These are phyloP conservation scores for Alaudala cheleensis DNA, from an alignment of 2,113 vertebrate genomes.

Conservation along the genomic window DNA sequence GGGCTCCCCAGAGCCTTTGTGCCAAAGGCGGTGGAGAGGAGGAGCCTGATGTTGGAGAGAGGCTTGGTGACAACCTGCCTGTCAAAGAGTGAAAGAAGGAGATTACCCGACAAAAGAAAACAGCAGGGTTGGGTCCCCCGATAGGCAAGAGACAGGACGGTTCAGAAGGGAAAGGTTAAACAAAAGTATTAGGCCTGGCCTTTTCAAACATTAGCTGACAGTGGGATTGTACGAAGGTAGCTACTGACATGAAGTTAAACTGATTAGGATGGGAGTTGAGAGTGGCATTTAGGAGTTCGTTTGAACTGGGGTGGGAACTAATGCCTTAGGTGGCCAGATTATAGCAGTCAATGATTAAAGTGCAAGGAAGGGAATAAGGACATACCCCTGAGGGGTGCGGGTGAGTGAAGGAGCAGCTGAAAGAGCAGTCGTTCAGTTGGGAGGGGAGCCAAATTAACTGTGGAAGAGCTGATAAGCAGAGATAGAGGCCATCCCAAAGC, in stretches of 20 bases:
- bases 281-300: not conserved
- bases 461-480: not conserved
- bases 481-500: not conserved
- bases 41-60: not conserved
- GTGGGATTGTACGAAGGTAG: not conserved
- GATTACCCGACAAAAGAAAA: not conserved
- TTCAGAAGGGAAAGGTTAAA: not conserved
- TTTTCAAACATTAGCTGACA: not conserved
- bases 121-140: not conserved
- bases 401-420: not conserved
- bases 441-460: not conserved
- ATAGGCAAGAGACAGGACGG: not conserved
- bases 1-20: not conserved
- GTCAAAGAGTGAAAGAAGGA: not conserved
- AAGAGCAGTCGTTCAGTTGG: not conserved
- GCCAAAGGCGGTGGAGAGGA: conserved; percentile 5
- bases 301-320: not conserved
- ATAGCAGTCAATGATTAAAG: not conserved
- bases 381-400: not conserved
- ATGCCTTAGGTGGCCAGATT: not conserved
- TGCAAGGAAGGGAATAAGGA: not conserved
- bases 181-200: not conserved
- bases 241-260: not conserved
- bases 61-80: not conserved
- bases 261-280: not conserved